Evolutionary conservation across 2,888 invertebrate species (phyloP).

Genomic region (Pyralis farinalis): DNA sequence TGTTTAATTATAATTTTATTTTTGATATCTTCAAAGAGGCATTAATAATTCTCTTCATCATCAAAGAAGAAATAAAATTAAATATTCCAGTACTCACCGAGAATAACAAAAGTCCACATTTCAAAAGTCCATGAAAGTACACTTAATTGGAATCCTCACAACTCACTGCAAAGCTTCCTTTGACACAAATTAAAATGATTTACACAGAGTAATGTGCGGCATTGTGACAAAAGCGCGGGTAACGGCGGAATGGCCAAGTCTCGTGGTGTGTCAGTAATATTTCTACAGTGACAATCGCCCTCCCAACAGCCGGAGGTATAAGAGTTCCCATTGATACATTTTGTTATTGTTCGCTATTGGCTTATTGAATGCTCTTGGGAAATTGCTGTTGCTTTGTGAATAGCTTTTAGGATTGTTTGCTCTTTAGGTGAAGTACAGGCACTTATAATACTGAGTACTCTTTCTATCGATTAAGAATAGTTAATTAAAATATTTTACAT

Average conservation of each 20-base stretch:
- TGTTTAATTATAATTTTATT: too few species aligned
- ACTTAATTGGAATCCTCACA: constrained; percentile 3
- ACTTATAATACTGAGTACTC: too few species aligned
- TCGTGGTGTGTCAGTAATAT: constrained; percentile 10
- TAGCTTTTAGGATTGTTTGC: background rate
- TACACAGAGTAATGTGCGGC: background rate
- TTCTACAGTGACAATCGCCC: constrained; percentile 9
- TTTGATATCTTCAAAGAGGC: too few species aligned
- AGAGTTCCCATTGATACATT: constrained; percentile 2
- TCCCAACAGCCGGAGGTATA: constrained; percentile 1
- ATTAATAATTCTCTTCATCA: too few species aligned
- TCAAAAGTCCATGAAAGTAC: constrained; percentile 20
- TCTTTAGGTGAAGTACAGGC: too few species aligned
- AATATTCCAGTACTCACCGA: constrained; percentile 21
- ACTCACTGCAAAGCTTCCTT: constrained; percentile 7
- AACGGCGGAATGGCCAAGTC: constrained; percentile 5
- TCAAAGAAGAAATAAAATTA: too few species aligned
- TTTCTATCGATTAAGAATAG: too few species aligned
- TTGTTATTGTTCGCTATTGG: constrained; percentile 4
- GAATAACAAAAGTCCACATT: constrained; percentile 29
- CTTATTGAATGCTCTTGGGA: constrained; percentile 1
- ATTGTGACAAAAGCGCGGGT: background rate
- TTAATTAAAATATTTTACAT: too few species aligned
- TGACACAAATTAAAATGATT: constrained; percentile 8
- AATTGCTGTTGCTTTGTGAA: too few species aligned